Base-by-base conservation (phyloP, 2,113 vertebrate genomes). In the Pedetes capensis region DNA sequence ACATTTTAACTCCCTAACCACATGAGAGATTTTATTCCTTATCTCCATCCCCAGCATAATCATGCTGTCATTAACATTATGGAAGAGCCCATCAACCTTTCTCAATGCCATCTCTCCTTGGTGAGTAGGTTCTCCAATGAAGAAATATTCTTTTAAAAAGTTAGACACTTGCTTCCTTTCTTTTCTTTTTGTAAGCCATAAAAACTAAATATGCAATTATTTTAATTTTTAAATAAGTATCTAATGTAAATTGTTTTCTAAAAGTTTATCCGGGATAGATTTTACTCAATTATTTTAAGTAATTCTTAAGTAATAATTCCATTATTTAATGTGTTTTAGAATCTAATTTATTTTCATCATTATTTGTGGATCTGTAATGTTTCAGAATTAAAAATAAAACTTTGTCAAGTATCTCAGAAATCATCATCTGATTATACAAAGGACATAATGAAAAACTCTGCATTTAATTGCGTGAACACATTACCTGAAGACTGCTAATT, bases 361-460 rank as follows among this genome's bases (percentile, higher is more conserved):
- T 64, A 83, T 93, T 92, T 49, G 16, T 39, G 72, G 27, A 76
- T 92, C 22, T 87, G 42, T 90, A 92, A 93, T 49, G 9, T 87
- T 87, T 87, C 68, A 55, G 37, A 92, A 79, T 42, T 89, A 85
- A 94, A 88, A 90, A 61, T 16, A 85, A 96, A 93, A 72, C 51
- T 80, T 84, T 9, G 39, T 85, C 61, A 92, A 76, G 11, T 78
- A 29, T 92, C 29, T 75, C 59, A 86, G 80, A 96, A 95, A 75
- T 42, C 61, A 79, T 89, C 61, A 89, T 49, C 49, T 87, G 55
- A 80, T 61, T 90, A n/a, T 66, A 59, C 76, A 95, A 95, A 66
- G n/a, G 13, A 51, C 13, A 71, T 55, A 80, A 83, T 72, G 23
- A 76, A 59, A 61, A 91, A 84, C 47, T 25, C 8, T 95, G 23